Conservation (phyloP, 2,888 invertebrate species). For the Clepsis dumicolana region DNA sequence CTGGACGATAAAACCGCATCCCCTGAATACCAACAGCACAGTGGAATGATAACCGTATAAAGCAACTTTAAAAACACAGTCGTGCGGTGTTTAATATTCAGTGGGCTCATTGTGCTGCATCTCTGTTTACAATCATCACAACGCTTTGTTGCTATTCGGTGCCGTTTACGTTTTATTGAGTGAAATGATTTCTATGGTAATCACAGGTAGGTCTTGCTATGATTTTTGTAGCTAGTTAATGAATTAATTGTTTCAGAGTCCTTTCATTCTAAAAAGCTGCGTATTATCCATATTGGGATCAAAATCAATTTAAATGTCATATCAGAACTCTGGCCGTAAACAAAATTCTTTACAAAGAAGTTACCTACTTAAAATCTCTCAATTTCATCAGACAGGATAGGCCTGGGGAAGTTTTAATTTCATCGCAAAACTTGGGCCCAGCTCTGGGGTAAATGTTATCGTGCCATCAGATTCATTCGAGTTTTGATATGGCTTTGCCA, state of each 20-base stretch:
- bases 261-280: too few relatives aligned
- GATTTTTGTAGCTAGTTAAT: not conserved
- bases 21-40: slow-evolving; percentile 19
- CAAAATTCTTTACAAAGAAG: slow-evolving; percentile 30
- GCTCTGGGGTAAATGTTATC: slow-evolving; percentile 50
- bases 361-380: slow-evolving; percentile 28
- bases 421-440: slow-evolving; percentile 52
- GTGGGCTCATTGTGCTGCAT: slow-evolving; percentile 29
- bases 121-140: slow-evolving; percentile 41
- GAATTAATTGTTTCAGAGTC: too few relatives aligned
- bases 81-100: slow-evolving; percentile 35
- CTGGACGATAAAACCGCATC: slow-evolving; percentile 22
- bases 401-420: slow-evolving; percentile 59
- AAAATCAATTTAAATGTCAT: slow-evolving; percentile 16
- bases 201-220: not conserved
- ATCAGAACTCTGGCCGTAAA: slow-evolving; percentile 20
- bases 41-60: slow-evolving; percentile 38
- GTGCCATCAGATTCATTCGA: slow-evolving; percentile 60
- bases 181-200: slow-evolving; percentile 31
- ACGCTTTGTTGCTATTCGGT: slow-evolving; percentile 34
- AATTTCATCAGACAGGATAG: slow-evolving; percentile 48
- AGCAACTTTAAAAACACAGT: slow-evolving; percentile 41
- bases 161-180: slow-evolving; percentile 33
- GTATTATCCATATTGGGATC: not conserved
- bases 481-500: slow-evolving; percentile 50